phyloP scores from a whole-genome alignment of 2,888 invertebrate species.

The Petrophora chlorosata region DNA sequence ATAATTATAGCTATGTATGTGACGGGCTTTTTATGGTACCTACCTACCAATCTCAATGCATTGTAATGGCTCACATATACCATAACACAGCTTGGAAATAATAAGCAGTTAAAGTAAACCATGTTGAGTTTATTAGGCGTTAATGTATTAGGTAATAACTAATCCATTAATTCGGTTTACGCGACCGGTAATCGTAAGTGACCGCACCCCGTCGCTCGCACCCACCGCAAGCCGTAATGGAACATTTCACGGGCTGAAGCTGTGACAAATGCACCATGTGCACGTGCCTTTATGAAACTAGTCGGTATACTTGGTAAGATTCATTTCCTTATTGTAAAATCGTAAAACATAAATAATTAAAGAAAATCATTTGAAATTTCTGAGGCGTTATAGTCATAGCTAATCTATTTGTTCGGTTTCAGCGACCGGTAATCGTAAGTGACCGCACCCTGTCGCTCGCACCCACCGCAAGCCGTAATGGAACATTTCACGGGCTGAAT shows the following conservation, averaged over 20 bases:
- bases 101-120: constrained; percentile 11
- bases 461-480: constrained; percentile 63
- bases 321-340: no score
- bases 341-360: constrained; percentile 1
- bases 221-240: constrained; percentile 62
- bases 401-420: constrained; percentile 49
- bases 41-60: no score
- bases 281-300: constrained; percentile 13
- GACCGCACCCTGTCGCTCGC: constrained; percentile 65
- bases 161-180: constrained; percentile 49
- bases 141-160: constrained; percentile 50
- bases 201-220: constrained; percentile 65
- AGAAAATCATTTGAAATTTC: constrained; percentile 31
- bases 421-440: constrained; percentile 56
- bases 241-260: constrained; percentile 66
- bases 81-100: background rate
- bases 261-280: constrained; percentile 62
- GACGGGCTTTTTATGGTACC: no score
- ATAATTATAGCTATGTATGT: no score
- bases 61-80: no score
- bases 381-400: constrained; percentile 47
- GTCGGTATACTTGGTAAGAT: background rate
- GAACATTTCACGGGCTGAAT: constrained; percentile 65
- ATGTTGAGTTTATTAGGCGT: constrained; percentile 38
- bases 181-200: constrained; percentile 57